Evolutionary conservation across 2,888 invertebrate species (phyloP), one percentile per base, ranked within the genome.

Genomic region (Mimumesa dahlbomi): DNA sequence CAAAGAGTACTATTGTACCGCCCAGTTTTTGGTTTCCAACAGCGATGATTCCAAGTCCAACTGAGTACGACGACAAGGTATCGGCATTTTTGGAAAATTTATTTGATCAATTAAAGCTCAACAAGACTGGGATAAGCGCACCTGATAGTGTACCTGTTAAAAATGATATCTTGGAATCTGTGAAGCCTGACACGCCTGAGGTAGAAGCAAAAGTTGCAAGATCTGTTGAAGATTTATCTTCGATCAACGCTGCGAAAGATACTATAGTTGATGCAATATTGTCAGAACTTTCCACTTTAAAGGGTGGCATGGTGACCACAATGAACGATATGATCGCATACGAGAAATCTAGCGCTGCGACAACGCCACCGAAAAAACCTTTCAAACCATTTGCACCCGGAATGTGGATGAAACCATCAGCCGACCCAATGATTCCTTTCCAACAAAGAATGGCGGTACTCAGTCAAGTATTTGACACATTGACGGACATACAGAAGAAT

Each of bases 381-480:
- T 73, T 82, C 19, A 85, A 88, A 64, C 77, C 84, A 4, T 82
- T 82, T 42, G 54, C 79, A 36, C 53, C 82, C 16, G 67, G 82
- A 18, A 65, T 81, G 31, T 82, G 84, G 81, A 66, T 82, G 3
- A 80, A 82, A 21, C 82, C 85, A n/a, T 50, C 84, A 2, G 50
- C 71, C 0, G 87, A 88, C 56, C 79, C 83, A 7, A 71, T 78
- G 2, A 46, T 85, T 18, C 86, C 88, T 0, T 88, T 86, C 53
- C 82, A 88, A 42, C 86, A 88, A 49, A 82, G 85, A 69, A 86
- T 89, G 78, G 29, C 71, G 7, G 67, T 81, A 2, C 81, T 89
- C 2, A 83, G 85, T 57, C 85, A 88, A 69, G 85, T 88, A 3
- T 89, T 89, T 43, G 89, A 89, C 25, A 86, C 85, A 84, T 68